Evolutionary conservation across 2,797 vertebrate species (phyloP).

Genomic region (Anableps anableps): DNA sequence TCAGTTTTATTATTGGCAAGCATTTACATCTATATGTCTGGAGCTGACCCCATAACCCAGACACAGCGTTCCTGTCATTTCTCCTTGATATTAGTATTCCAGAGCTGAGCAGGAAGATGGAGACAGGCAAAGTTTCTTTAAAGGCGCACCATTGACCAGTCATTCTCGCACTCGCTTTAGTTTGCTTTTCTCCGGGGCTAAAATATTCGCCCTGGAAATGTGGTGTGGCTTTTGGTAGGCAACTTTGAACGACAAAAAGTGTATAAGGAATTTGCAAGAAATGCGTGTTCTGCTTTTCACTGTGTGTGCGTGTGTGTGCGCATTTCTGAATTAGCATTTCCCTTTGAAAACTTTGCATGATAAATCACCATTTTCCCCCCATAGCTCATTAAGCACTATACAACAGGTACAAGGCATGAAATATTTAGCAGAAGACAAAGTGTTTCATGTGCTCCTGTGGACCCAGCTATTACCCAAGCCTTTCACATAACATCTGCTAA

Average conservation of each 20-base stretch:
- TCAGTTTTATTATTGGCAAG: conserved; percentile 93
- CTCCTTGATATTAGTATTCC: conserved; percentile 89
- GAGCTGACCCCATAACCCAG: conserved; percentile 90
- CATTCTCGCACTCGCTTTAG: conserved; percentile 87
- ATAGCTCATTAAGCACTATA: conserved; percentile 76
- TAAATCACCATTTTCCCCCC: conserved; percentile 73
- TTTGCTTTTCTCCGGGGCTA: conserved; percentile 93
- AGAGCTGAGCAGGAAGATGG: conserved; percentile 79
- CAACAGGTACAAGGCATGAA: conserved; percentile 78
- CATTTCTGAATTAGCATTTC: conserved; percentile 75
- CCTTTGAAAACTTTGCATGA: conserved; percentile 83
- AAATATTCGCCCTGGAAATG: conserved; percentile 95
- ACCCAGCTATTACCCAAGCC: conserved; percentile 74
- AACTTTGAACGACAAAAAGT: conserved; percentile 45
- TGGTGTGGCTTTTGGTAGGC: conserved; percentile 80
- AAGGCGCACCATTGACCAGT: conserved; percentile 92
- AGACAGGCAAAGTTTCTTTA: conserved; percentile 89
- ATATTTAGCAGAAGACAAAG: conserved; percentile 81
- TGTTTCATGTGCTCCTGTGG: conserved; percentile 78
- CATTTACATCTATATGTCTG: conserved; percentile 91
- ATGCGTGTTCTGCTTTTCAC: conserved; percentile 35
- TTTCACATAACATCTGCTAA: conserved; percentile 74
- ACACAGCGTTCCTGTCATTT: conserved; percentile 92
- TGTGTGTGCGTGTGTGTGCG: conserved; percentile 42
- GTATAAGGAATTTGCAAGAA: conserved; percentile 49